These are phyloP conservation scores for Sycobia sp. DNA, from an alignment of 1,140 invertebrate genomes.

Conservation along the genomic window DNA sequence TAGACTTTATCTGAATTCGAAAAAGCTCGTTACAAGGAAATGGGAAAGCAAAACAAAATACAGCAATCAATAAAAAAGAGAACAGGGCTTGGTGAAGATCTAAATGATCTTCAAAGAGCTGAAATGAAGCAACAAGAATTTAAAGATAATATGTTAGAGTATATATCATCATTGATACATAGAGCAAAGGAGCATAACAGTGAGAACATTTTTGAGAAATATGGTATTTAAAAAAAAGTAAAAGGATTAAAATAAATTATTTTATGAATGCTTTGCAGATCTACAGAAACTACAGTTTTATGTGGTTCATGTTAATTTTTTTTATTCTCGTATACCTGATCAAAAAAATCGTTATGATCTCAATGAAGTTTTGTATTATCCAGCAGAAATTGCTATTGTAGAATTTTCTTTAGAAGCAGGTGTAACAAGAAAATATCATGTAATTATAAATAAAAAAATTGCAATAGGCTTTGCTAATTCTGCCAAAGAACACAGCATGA, in stretches of 20 bases:
- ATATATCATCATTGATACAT: slow-evolving; percentile 36
- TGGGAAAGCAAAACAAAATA: slow-evolving; percentile 36
- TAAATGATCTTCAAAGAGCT: slow-evolving; percentile 29
- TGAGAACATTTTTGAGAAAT: slow-evolving; percentile 16
- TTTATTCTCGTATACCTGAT: slow-evolving; percentile 42
- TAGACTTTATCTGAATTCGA: slow-evolving; percentile 37
- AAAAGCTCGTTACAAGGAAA: slow-evolving; percentile 36
- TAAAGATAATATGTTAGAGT: slow-evolving; percentile 38
- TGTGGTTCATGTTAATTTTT: slow-evolving; percentile 59
- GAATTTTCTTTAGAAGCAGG: slow-evolving; percentile 63
- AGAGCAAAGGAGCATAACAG: slow-evolving; percentile 29
- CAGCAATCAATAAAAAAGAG: slow-evolving; percentile 14
- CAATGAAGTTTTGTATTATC: slow-evolving; percentile 46
- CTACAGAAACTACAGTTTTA: slow-evolving; percentile 48
- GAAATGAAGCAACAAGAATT: slow-evolving; percentile 32
- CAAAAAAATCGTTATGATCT: too few relatives aligned
- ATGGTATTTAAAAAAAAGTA: neutral
- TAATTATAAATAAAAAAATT: slow-evolving; percentile 59
- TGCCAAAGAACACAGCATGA: slow-evolving; percentile 56
- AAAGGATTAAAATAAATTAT: neutral
- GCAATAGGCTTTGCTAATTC: slow-evolving; percentile 62
- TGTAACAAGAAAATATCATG: slow-evolving; percentile 59
- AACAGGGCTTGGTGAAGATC: slow-evolving; percentile 41
- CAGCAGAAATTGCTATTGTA: slow-evolving; percentile 54
- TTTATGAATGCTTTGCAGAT: slow-evolving; percentile 32